Evolutionary conservation across 2,888 invertebrate genomes (phyloP).

Genomic region (Trissolcus japonicus): DNA sequence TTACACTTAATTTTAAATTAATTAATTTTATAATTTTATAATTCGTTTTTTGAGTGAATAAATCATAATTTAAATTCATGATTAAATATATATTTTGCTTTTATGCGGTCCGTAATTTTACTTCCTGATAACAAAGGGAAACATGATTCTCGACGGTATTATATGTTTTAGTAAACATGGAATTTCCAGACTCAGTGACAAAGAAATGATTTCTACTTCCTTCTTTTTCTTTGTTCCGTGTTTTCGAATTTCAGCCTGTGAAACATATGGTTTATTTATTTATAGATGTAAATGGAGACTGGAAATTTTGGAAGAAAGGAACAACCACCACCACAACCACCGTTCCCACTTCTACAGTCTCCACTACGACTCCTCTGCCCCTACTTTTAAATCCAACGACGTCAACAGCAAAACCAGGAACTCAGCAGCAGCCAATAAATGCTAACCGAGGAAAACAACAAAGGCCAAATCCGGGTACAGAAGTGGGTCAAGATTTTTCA

Average conservation of each 20-base stretch:
- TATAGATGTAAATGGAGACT: slow-evolving; percentile 64
- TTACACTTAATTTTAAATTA: too few relatives aligned
- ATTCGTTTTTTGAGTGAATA: too few relatives aligned
- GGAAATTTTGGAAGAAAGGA: slow-evolving; percentile 72
- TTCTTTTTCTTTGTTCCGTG: not conserved
- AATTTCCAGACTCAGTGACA: not conserved
- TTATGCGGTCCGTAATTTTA: too few relatives aligned
- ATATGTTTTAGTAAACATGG: not conserved
- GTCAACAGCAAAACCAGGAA: slow-evolving; percentile 32
- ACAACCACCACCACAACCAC: slow-evolving; percentile 27
- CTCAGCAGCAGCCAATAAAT: slow-evolving; percentile 62
- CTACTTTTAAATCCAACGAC: slow-evolving; percentile 37
- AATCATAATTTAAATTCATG: too few relatives aligned
- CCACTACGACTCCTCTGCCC: slow-evolving; percentile 16
- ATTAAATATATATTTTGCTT: too few relatives aligned
- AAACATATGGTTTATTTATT: not conserved
- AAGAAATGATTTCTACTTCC: not conserved
- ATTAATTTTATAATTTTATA: too few relatives aligned
- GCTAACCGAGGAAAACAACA: slow-evolving; percentile 61
- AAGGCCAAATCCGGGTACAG: slow-evolving; percentile 71
- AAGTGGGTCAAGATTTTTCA: slow-evolving; percentile 68
- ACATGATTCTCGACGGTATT: not conserved
- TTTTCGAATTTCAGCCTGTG: not conserved
- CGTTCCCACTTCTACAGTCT: not conserved
- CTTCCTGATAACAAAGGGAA: too few relatives aligned